Base-by-base conservation (phyloP, 2,797 vertebrate genomes). In the Todus mexicanus region DNA sequence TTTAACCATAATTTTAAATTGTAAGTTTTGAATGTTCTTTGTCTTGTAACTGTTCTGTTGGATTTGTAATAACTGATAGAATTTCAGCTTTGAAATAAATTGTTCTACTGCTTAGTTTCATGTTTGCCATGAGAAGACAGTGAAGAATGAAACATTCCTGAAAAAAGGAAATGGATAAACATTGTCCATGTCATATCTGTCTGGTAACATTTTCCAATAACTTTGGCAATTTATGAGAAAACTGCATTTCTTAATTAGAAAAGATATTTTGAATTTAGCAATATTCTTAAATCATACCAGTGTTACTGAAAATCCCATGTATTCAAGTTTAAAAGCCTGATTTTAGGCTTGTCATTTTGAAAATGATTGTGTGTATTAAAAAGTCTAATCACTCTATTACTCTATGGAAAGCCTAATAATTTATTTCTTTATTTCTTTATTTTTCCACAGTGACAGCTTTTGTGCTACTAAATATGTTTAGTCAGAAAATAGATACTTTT, bases 281-380 rank as follows among this genome's bases (percentile, higher is more conserved):
- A 91, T 66, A 70, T 26, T 56, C 56, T 86, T 78, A 80, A 85
- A 61, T 57, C 85, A 76, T 19, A 43, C 15, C 35, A 37, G 38
- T 73, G 47, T 81, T 92, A 93, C 84, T 83, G 27, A 83, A 91
- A 92, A 66, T 26, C 51, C 43, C 10, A 2, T 48, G 12, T 15
- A 47, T 27, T 43, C 3, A 40, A 89, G 59, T 51, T 90, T 81
- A 64, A 74, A 84, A 81, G 22, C 23, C 80, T 75, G 65, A 90
- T 84, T 83, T 92, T 88, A 73, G 71, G 35, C 43, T 69, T 91
- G 54, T 69, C 22, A 81, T 72, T 92, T 92, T 50, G 74, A 87
- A 93, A 87, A 68, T 47, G 4, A 60, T 64, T 48, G 47, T 37
- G n/a, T 80, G 31, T 87, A 72, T 85, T 89, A 78, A 87, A 78